Evolutionary conservation across 2,797 vertebrate species (phyloP), one percentile per base, ranked within the genome.

Genomic region (Peromyscus eremicus): DNA sequence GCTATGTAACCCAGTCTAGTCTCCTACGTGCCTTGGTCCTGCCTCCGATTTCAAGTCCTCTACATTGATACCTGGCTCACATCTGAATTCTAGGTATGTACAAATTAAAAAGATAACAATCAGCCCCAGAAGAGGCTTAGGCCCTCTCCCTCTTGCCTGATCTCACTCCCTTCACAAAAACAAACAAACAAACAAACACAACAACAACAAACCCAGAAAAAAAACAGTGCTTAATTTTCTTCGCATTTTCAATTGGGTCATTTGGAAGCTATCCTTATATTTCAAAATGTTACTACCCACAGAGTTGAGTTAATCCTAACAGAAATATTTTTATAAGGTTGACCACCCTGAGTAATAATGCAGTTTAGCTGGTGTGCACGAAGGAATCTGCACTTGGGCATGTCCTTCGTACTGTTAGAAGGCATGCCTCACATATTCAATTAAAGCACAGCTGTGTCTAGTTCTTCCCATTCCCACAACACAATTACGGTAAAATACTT

Each of bases 331-430:
- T 91, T 76, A 64, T 49, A 85, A 88, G 57, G 19, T 40, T 86
- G 71, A 71, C 66, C 86, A 92, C 76, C 57, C 85, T n/a, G 84
- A 76, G 52, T 64, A 91, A 91, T 93, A 92, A 97, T 75, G 94
- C 40, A 62, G 83, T 97, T 94, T 91, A 82, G 75, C 57, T 88
- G n/a, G 17, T n/a, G 40, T 82, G 87, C 71, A 89, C 84, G 71
- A 92, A 96, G 89, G 57, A 93, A 34, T 34, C 55, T 25, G 64
- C 43, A 92, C 2, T 25, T 23, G 89, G 81, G 37, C 12, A 77
- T 80, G 43, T 8, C 62, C 17, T 81, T 95, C n/a, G 49, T 21
- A 94, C 62, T 12, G 55, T 68, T 19, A 49, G 46, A 73, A 77
- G 73, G 17, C 34, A 60, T 21, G 37, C 55, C 77, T 83, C n/a